Evolutionary conservation across 2,113 vertebrate genomes (phyloP).

Genomic region (Bombycilla garrulus): DNA sequence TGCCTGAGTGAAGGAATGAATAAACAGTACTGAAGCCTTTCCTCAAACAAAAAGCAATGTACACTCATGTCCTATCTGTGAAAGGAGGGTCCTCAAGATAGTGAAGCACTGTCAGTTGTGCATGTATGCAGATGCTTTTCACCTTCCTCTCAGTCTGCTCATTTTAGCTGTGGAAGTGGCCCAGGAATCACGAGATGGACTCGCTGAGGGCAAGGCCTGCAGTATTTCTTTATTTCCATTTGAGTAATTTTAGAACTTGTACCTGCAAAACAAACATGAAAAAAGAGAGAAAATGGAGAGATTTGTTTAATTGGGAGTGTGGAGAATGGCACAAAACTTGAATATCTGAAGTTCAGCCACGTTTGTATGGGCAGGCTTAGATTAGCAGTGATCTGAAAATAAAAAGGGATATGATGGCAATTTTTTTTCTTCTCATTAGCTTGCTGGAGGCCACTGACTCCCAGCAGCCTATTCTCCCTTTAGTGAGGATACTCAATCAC

Average conservation of each 20-base stretch:
- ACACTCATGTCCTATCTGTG: background rate
- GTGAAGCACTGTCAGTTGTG: background rate
- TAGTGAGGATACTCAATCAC: background rate
- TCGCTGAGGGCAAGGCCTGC: background rate
- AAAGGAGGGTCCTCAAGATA: background rate
- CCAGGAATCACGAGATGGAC: accelerated
- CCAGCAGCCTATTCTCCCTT: background rate
- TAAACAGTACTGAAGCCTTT: background rate
- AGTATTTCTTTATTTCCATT: background rate
- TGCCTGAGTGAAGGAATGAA: background rate
- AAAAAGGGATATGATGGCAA: background rate
- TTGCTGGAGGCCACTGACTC: background rate
- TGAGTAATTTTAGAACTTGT: accelerated
- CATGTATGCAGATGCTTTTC: background rate
- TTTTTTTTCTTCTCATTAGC: background rate
- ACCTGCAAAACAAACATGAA: conserved; percentile 17
- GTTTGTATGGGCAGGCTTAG: background rate
- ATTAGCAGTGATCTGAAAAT: background rate
- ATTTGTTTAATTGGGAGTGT: background rate
- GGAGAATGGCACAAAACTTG: background rate
- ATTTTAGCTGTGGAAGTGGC: conserved; percentile 49
- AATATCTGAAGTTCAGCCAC: background rate
- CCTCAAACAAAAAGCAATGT: background rate
- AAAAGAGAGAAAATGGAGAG: background rate
- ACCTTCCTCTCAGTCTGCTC: background rate